Evolutionary conservation across 1,140 invertebrate genomes (phyloP), one percentile per base, ranked within the genome.

Genomic region (Apis cerana): DNA sequence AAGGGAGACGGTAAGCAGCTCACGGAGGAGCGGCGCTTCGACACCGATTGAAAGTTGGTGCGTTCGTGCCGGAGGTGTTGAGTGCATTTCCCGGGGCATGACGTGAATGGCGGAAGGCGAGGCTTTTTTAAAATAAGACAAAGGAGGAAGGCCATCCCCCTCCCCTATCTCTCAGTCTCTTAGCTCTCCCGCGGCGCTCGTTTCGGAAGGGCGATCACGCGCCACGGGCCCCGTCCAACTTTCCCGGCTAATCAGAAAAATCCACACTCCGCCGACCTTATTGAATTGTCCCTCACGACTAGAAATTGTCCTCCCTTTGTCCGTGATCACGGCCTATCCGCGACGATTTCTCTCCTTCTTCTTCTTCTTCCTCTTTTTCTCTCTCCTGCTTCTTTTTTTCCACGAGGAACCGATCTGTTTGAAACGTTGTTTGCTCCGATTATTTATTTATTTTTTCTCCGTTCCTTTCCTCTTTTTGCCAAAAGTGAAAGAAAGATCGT

Each of bases 201-300:
- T 90, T 91, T 91, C 83, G 83, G 92, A 74, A 93, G 82, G 91
- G 89, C 86, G 90, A 92, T 93, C 92, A 92, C 92, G 92, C 90
- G 88, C 91, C 80, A 69, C 79, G 81, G 80, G 33, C 33, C 80
- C 88, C 88, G 86, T 89, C 91, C 90, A 93, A 92, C 91, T 93
- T 92, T 86, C 80, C 85, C 88, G 86, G 88, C 90, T 93, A 93
- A 93, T 93, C 91, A 93, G 90, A 92, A 93, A 92, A 93, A 92
- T 93, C 92, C 91, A 93, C 92, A 90, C 91, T 89, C 81, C 85
- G 81, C 33, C 78, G 89, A 88, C 75, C 85, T 92, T 92, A 93
- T 93, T 92, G 91, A 92, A 92, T 92, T 89, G 90, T 84, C 84
- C 85, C 88, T 80, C 69, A 61, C 82, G 58, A 72, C 79, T 33